These are phyloP conservation scores for Prosopocoilus inquinatus DNA, from an alignment of 2,888 invertebrate species.

Conservation along the genomic window DNA sequence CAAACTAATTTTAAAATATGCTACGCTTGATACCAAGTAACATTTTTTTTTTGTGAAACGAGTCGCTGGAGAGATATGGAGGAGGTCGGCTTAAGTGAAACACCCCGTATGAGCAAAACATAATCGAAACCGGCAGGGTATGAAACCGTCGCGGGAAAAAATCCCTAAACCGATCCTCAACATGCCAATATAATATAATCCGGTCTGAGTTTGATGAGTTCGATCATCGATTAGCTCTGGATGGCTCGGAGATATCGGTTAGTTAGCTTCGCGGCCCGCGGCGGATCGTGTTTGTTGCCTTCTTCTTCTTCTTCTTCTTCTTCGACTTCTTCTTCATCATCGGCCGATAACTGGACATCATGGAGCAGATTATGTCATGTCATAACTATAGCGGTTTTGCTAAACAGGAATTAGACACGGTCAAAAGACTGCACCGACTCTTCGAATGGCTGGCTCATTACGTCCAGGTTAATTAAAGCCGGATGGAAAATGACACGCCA, in stretches of 20 bases:
- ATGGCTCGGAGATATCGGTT: constrained; percentile 14
- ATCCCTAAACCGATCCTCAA: background rate
- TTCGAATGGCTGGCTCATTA: constrained; percentile 19
- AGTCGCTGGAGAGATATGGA: no score
- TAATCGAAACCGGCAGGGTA: background rate
- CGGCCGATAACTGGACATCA: constrained; percentile 27
- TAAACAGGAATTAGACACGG: constrained; percentile 23
- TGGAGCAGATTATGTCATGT: constrained; percentile 28
- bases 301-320: no score
- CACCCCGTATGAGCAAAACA: background rate
- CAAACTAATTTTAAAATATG: no score
- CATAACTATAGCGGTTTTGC: constrained; percentile 27
- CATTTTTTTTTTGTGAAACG: no score
- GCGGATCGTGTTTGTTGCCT: constrained; percentile 13
- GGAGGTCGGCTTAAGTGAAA: no score
- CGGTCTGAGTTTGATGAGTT: constrained; percentile 7
- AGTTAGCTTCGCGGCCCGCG: constrained; percentile 14
- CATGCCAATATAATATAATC: background rate
- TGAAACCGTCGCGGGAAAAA: background rate
- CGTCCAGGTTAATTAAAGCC: constrained; percentile 13
- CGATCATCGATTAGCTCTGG: constrained; percentile 13
- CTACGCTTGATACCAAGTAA: no score
- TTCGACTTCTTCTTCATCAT: constrained; percentile 2
- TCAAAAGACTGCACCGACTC: constrained; percentile 15
- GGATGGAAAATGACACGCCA: constrained; percentile 16